Percentiles rank a stretch among this genome's conserved stretches.
phyloP scores from a whole-genome alignment of 2,797 vertebrate genomes.

The Lindbergichthys nudifrons region DNA sequence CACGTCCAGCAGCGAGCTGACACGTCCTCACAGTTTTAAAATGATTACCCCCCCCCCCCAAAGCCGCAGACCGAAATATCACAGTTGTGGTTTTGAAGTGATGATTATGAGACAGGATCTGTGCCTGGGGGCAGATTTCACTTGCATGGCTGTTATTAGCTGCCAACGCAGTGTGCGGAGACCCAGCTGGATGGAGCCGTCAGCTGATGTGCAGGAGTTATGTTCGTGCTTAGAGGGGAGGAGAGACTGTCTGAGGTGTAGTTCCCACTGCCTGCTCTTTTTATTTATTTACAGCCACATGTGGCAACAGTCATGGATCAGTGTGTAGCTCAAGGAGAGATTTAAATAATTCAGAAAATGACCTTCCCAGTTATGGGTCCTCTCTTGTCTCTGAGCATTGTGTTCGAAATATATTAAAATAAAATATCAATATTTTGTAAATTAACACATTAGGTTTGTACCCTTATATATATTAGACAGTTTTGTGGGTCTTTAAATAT shows the following conservation, averaged over 20 bases:
- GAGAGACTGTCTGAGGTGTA: conserved; percentile 3
- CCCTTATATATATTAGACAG: conserved; percentile 27
- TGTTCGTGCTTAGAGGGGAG: conserved; percentile 41
- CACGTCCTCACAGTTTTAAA: conserved; percentile 13
- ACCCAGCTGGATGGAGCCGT: conserved; percentile 48
- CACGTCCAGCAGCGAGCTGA: conserved; percentile 11
- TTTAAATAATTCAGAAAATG: conserved; percentile 7
- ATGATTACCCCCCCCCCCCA: conserved; percentile 6
- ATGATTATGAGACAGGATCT: conserved; percentile 51
- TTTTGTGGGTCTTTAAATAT: conserved; percentile 5
- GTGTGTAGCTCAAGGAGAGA: conserved; percentile 11
- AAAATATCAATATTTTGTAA: conserved; percentile 22
- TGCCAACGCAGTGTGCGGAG: conserved; percentile 46
- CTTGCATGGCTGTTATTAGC: conserved; percentile 49
- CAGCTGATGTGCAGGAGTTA: conserved; percentile 46
- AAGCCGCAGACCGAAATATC: conserved; percentile 60
- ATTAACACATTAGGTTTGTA: conserved; percentile 17
- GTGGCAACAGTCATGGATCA: not conserved
- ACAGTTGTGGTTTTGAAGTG: conserved; percentile 45
- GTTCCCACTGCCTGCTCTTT: conserved; percentile 15
- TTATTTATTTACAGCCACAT: not conserved
- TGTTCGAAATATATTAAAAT: conserved; percentile 48
- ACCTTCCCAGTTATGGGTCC: conserved; percentile 17
- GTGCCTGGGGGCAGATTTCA: conserved; percentile 38
- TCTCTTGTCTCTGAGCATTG: conserved; percentile 18